Percentiles rank a stretch among this genome's conserved stretches.
phyloP scores from a whole-genome alignment of 2,888 invertebrate species.

The Aporophyla nigra region DNA sequence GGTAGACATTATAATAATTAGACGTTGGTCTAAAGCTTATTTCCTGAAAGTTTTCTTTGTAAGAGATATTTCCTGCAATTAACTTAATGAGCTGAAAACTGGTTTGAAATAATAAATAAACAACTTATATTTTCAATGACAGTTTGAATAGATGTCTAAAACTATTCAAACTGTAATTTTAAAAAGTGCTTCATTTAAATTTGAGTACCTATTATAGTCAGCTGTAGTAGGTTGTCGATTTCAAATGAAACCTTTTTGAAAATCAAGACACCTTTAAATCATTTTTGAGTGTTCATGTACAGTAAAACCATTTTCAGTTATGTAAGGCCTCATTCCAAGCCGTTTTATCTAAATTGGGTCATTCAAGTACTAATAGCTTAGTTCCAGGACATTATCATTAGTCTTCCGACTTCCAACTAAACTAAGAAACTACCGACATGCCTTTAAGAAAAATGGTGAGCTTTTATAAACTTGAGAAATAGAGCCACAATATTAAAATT shows the following conservation, averaged over 20 bases:
- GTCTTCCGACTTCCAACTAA: constrained; percentile 17
- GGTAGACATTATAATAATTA: background rate
- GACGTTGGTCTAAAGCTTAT: background rate
- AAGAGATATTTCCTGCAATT: background rate
- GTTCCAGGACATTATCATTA: constrained; percentile 39
- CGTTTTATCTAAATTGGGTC: constrained; percentile 4
- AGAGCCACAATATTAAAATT: constrained; percentile 18
- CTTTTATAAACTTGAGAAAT: constrained; percentile 1
- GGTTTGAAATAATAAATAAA: background rate
- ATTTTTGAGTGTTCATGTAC: background rate
- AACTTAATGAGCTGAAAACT: background rate
- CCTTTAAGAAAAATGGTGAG: constrained; percentile 23
- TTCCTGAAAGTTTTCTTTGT: background rate
- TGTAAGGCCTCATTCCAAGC: background rate
- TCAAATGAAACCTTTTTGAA: background rate
- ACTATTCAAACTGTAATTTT: background rate
- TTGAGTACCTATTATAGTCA: background rate
- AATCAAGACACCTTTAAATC: background rate
- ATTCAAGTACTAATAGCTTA: constrained; percentile 29
- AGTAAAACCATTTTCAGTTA: background rate
- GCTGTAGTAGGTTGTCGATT: background rate
- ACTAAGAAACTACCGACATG: constrained; percentile 27
- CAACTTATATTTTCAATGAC: background rate
- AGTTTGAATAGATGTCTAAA: background rate
- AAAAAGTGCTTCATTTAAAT: background rate